Evolutionary conservation across 2,888 invertebrate species (phyloP).

Genomic region (Drosophila birchii): DNA sequence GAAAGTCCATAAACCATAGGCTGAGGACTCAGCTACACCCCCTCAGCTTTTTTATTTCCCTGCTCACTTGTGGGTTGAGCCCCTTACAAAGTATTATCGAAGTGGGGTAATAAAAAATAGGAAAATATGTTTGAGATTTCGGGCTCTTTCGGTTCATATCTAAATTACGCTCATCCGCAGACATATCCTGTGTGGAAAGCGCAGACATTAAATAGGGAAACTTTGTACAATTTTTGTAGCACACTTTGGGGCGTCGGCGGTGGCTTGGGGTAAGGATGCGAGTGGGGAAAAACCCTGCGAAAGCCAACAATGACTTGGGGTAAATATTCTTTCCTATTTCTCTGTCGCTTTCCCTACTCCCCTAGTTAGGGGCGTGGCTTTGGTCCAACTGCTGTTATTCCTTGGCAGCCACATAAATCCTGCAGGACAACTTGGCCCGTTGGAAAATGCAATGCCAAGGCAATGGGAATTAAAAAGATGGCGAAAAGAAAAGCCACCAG

Average conservation of each 20-base stretch:
- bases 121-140: conserved; percentile 68
- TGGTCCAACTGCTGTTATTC: conserved; percentile 16
- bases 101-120: conserved; percentile 58
- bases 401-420: conserved; percentile 48
- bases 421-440: conserved; percentile 19
- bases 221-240: conserved; percentile 46
- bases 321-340: conserved; percentile 9
- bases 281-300: not conserved
- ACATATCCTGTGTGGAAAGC: conserved; percentile 36
- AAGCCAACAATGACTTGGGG: conserved; percentile 23
- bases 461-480: conserved; percentile 44
- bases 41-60: not conserved
- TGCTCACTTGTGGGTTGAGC: not conserved
- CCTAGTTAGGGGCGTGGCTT: conserved; percentile 51
- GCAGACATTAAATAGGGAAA: conserved; percentile 29
- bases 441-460: conserved; percentile 47
- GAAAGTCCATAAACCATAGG: conserved; percentile 50
- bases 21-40: conserved; percentile 16
- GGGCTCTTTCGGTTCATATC: conserved; percentile 57
- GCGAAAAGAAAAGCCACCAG: conserved; percentile 32
- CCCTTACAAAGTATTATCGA: conserved; percentile 45
- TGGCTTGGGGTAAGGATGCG: conserved; percentile 1
- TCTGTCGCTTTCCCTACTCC: conserved; percentile 9
- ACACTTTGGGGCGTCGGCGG: conserved; percentile 41
- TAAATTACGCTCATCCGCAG: conserved; percentile 68